phyloP scores from a whole-genome alignment of 2,797 vertebrate species.

The Oryzias dopingdopingensis region DNA sequence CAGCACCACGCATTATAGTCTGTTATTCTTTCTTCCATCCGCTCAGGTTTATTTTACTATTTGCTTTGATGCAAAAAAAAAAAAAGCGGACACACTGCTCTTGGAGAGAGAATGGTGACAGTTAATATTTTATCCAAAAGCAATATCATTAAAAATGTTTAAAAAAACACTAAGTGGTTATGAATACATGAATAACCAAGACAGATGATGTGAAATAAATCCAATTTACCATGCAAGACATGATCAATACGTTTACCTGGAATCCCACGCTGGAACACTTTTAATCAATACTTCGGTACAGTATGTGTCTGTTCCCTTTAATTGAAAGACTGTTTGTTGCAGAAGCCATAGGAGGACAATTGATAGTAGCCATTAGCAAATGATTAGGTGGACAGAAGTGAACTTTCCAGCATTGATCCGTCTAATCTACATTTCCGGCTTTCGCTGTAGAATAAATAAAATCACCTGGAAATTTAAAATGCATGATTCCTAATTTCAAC shows the following conservation, averaged over 20 bases:
- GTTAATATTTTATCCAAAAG: constrained; percentile 41
- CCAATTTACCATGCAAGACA: constrained; percentile 71
- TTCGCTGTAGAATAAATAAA: constrained; percentile 80
- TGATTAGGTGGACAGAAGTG: constrained; percentile 83
- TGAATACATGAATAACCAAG: constrained; percentile 79
- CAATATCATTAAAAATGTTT: constrained; percentile 44
- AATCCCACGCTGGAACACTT: constrained; percentile 74
- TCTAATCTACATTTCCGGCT: constrained; percentile 79
- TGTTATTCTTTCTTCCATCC: constrained; percentile 19
- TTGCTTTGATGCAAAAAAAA: constrained; percentile 28
- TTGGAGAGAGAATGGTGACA: constrained; percentile 34
- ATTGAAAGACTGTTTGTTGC: constrained; percentile 74
- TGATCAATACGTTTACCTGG: constrained; percentile 79
- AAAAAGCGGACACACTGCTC: constrained; percentile 7
- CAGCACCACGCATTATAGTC: constrained; percentile 26
- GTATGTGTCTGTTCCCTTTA: constrained; percentile 76
- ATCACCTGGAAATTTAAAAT: constrained; percentile 79
- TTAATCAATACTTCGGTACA: constrained; percentile 59
- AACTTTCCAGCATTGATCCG: constrained; percentile 80
- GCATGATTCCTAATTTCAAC: constrained; percentile 78
- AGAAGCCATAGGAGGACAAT: constrained; percentile 73
- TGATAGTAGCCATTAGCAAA: constrained; percentile 85
- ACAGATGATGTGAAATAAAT: constrained; percentile 75
- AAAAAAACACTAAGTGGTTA: constrained; percentile 56
- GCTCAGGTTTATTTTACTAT: constrained; percentile 18